Evolutionary conservation across 2,113 vertebrate species (phyloP).

Genomic region (Parotia lawesii): DNA sequence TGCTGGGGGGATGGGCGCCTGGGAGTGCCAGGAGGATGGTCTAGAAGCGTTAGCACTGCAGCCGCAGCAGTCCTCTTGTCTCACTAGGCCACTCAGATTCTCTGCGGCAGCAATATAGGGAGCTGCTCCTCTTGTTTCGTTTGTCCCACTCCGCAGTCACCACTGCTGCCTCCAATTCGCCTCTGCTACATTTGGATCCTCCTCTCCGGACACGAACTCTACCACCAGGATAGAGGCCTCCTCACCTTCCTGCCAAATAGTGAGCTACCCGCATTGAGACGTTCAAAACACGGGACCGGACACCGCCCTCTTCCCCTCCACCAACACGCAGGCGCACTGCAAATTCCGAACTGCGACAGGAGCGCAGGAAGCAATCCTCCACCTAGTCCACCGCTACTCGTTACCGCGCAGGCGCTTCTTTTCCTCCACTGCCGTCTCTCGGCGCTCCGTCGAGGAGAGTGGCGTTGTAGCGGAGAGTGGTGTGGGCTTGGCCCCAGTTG

Average conservation of each 20-base stretch:
- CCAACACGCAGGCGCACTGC: slow-evolving; percentile 39
- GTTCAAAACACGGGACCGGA: slow-evolving; percentile 46
- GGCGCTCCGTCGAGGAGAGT: neutral
- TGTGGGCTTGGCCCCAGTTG: neutral
- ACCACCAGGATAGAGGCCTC: slow-evolving; percentile 3
- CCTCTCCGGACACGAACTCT: neutral
- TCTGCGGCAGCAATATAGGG: neutral
- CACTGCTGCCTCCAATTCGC: neutral
- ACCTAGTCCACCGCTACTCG: neutral
- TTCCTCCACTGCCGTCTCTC: neutral
- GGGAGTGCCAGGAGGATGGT: neutral
- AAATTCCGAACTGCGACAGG: slow-evolving; percentile 57
- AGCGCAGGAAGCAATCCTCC: neutral
- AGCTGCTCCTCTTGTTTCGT: neutral
- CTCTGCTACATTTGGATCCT: slow-evolving; percentile 42
- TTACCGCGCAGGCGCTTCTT: neutral
- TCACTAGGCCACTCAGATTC: slow-evolving; percentile 41
- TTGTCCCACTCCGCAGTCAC: neutral
- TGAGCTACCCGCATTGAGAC: slow-evolving; percentile 29
- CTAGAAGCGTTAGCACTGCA: slow-evolving; percentile 5
- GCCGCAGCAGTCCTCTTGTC: slow-evolving; percentile 40
- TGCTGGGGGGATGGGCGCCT: neutral
- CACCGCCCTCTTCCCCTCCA: neutral
- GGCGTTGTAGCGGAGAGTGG: neutral
- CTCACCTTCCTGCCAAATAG: slow-evolving; percentile 74